phyloP scores from a whole-genome alignment of 2,113 vertebrate genomes.

The Ophthalmolycus amberensis region DNA sequence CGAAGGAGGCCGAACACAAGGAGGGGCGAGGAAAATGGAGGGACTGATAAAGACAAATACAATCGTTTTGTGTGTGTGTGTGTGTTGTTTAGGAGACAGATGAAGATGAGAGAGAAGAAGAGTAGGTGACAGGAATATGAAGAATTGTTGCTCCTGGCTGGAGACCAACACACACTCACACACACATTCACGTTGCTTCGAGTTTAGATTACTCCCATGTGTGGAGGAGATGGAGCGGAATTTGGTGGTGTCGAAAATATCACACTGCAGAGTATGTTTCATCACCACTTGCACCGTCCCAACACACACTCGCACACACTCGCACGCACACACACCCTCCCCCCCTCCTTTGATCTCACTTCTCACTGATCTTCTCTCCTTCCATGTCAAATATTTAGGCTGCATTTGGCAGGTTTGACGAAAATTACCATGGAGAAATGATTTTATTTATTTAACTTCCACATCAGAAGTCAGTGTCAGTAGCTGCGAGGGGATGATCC shows the following conservation, averaged over 20 bases:
- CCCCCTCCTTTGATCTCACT: slow-evolving; percentile 76
- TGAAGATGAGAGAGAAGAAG: slow-evolving; percentile 69
- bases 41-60: slow-evolving; percentile 87
- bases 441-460: slow-evolving; percentile 79
- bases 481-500: slow-evolving; percentile 39
- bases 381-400: slow-evolving; percentile 85
- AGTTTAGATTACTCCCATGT: slow-evolving; percentile 72
- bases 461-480: slow-evolving; percentile 65
- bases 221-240: slow-evolving; percentile 66
- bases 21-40: slow-evolving; percentile 82
- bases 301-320: slow-evolving; percentile 27
- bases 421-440: slow-evolving; percentile 78
- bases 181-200: slow-evolving; percentile 46
- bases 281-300: slow-evolving; percentile 68
- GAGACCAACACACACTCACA: slow-evolving; percentile 44
- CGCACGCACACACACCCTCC: background rate
- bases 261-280: slow-evolving; percentile 74
- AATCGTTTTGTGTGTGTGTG: slow-evolving; percentile 68
- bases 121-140: slow-evolving; percentile 74
- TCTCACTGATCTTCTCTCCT: slow-evolving; percentile 80
- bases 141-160: slow-evolving; percentile 63
- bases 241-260: slow-evolving; percentile 76
- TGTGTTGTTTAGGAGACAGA: slow-evolving; percentile 59
- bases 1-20: slow-evolving; percentile 80
- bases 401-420: slow-evolving; percentile 81